These are phyloP conservation scores for Maconellicoccus hirsutus DNA, from an alignment of 1,140 invertebrate species.

Conservation along the genomic window DNA sequence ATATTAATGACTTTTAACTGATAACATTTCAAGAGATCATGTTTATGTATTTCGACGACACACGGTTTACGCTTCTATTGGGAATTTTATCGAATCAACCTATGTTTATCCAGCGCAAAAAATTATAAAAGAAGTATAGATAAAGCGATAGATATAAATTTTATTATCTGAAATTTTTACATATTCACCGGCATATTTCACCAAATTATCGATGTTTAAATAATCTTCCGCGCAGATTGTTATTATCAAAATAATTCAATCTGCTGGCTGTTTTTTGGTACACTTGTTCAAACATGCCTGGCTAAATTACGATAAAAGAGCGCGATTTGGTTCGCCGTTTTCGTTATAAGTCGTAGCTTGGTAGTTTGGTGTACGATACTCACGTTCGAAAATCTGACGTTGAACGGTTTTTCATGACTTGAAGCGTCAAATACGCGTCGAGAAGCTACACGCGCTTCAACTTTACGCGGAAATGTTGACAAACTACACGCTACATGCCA, in stretches of 20 bases:
- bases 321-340: too few species aligned
- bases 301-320: too few species aligned
- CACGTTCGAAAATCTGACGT: too few species aligned
- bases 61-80: not conserved
- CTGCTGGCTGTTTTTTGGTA: too few species aligned
- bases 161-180: too few species aligned
- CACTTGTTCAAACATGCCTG: too few species aligned
- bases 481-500: not conserved
- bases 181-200: too few species aligned
- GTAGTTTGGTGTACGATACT: too few species aligned
- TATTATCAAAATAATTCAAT: too few species aligned
- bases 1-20: not conserved
- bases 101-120: not conserved
- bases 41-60: not conserved
- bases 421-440: not conserved
- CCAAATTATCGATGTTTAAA: too few species aligned
- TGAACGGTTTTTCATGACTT: not conserved
- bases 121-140: not conserved
- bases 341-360: too few species aligned
- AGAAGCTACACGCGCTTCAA: not conserved
- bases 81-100: not conserved
- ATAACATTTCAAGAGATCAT: not conserved
- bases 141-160: not conserved
- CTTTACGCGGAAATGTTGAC: not conserved
- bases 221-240: too few species aligned